Percentiles rank a stretch among this genome's conserved stretches.
phyloP scores from a whole-genome alignment of 1,140 invertebrate genomes.

The Arion vulgaris region DNA sequence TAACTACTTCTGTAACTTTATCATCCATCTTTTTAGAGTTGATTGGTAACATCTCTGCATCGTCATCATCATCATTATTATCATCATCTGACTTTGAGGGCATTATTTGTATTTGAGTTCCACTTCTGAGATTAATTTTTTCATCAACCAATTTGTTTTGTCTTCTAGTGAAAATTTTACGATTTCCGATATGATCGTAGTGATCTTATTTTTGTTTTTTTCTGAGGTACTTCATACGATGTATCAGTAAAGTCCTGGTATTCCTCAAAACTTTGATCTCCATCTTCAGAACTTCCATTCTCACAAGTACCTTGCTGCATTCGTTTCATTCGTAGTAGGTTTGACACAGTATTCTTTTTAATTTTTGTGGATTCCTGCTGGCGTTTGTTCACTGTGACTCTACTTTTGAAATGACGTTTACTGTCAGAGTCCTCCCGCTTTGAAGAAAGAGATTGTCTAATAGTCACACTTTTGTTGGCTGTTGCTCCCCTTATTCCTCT shows the following conservation, averaged over 20 bases:
- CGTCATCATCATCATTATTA: neutral
- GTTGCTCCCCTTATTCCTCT: neutral
- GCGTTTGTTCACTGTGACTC: neutral
- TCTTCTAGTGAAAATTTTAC: conserved; percentile 16
- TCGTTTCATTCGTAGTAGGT: conserved; percentile 18
- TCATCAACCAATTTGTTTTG: neutral
- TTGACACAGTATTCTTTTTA: conserved; percentile 31
- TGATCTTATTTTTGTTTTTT: conserved; percentile 6
- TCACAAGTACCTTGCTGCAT: conserved; percentile 18
- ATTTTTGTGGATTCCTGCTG: neutral
- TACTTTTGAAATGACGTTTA: conserved; percentile 14
- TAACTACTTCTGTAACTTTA: neutral
- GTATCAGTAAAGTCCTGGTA: neutral
- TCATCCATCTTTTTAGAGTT: neutral
- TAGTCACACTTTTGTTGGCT: neutral
- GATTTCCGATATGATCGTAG: conserved; percentile 27
- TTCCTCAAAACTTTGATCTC: neutral
- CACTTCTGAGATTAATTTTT: conserved; percentile 6
- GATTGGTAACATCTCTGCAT: too few species aligned
- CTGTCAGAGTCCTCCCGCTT: neutral
- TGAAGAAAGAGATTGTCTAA: conserved; percentile 1
- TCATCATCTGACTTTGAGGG: neutral
- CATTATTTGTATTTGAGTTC: neutral
- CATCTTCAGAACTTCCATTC: neutral
- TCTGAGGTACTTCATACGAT: neutral